Base-by-base conservation (phyloP, 1,140 invertebrate species). In the Oedothorax gibbosus region DNA sequence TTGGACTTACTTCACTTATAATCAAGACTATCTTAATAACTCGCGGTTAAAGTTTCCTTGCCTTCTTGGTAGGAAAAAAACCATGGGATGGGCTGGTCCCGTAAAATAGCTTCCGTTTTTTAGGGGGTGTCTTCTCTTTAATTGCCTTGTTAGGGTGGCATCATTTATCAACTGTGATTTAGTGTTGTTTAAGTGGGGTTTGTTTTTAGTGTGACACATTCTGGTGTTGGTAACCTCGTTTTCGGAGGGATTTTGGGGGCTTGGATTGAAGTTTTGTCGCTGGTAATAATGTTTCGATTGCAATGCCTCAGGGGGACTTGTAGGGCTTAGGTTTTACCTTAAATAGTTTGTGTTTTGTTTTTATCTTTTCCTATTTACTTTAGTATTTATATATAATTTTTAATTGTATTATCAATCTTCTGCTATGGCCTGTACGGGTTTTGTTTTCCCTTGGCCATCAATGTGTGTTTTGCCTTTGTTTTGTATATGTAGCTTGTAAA, bases 121-220 rank as follows among this genome's bases (percentile, higher is more conserved):
- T 57, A 75, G 21, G 53, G 35, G 53, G 72, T 57, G 72, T 57
- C 72, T 75, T 75, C 72, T 57, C 57, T 75, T 75, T 75, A 75
- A 75, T 75, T 75, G 72, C 72, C 51, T 57, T 75, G 9, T 56
- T 21, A 21, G 20, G 21, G 12, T 56, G 14, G 18, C 20, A 11
- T 75, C 72, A 75, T 75, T 75, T 75, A 75, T 75, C 72, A 75
- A 20, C 49, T 10, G 69, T 57, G 20, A 75, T 57, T 75, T 75
- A 75, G 72, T 21, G 72, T 14, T 18, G 54, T 57, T 60, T 5
- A 56, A 51, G 69, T 51, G n/a, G 9, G 50, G 11, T 53, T 71
- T 71, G 15, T 71, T 71, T 51, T 60, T 14, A 57, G 49, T 53
- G 69, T 71, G 50, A 51, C 69, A 35, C 2, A 2, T 71, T 71